Conservation (phyloP, 2,797 vertebrate genomes). For the Silurus lanzhouensis region DNA sequence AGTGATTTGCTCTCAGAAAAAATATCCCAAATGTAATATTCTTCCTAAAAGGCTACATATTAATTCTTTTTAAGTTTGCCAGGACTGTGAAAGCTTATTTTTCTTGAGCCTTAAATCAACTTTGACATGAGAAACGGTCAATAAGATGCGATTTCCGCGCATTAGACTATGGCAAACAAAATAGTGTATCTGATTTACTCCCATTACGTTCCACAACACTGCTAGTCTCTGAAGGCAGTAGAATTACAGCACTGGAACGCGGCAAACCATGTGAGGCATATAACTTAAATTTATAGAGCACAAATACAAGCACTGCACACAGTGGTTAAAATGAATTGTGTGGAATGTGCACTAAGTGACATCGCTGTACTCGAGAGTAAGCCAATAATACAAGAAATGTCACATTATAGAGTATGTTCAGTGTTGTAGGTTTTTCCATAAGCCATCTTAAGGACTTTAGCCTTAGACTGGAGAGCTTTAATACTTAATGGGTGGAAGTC, state of each 20-base stretch:
- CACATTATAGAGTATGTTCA: background rate
- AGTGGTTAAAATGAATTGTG: background rate
- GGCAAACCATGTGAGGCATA: slow-evolving; percentile 21
- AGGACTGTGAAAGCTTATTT: slow-evolving; percentile 1
- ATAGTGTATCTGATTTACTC: background rate
- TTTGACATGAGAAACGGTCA: background rate
- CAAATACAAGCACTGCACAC: slow-evolving; percentile 8
- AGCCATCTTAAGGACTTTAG: background rate
- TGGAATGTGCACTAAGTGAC: slow-evolving; percentile 21
- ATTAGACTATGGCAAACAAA: background rate
- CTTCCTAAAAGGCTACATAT: background rate
- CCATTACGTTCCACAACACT: slow-evolving; percentile 1
- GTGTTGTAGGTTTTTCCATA: background rate
- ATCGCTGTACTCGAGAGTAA: background rate
- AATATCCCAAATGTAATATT: background rate
- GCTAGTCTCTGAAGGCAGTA: slow-evolving; percentile 13
- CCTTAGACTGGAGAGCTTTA: background rate
- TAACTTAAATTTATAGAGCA: slow-evolving; percentile 23
- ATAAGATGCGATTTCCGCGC: background rate
- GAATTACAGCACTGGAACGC: background rate
- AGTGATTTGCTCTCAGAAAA: background rate
- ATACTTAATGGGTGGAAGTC: background rate
- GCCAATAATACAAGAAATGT: background rate
- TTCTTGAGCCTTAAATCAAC: background rate
- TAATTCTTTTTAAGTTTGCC: background rate